A percentile compares a stretch with the other conserved stretches of the same genome.
These are phyloP conservation scores for Suillia variegata DNA, from an alignment of 2,888 invertebrate genomes.

Conservation along the genomic window DNA sequence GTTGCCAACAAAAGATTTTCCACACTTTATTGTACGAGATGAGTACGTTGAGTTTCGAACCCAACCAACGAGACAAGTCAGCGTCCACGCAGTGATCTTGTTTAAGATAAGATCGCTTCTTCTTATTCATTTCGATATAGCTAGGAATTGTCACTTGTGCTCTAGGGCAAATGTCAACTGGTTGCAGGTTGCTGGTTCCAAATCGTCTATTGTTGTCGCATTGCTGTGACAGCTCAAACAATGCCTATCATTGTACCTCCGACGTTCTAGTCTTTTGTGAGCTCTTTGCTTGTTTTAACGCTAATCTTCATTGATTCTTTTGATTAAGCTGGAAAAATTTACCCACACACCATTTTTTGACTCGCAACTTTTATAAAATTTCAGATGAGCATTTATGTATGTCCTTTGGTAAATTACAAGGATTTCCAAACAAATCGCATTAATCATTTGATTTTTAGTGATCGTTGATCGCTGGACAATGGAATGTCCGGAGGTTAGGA, in stretches of 20 bases:
- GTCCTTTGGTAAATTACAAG: slow-evolving; percentile 33
- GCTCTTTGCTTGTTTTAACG: slow-evolving; percentile 1
- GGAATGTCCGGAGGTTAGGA: neutral
- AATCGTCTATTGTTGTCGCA: slow-evolving; percentile 33
- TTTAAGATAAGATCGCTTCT: slow-evolving; percentile 19
- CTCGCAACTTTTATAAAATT: too few relatives aligned
- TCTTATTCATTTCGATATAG: neutral
- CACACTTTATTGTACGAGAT: neutral
- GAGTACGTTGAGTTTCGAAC: too few relatives aligned
- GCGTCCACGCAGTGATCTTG: slow-evolving; percentile 16
- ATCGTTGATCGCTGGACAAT: slow-evolving; percentile 27
- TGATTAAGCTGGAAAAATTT: slow-evolving; percentile 24
- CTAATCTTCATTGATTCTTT: slow-evolving; percentile 26
- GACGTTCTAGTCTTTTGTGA: neutral
- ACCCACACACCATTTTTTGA: slow-evolving; percentile 6
- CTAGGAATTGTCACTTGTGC: neutral
- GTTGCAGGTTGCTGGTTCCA: slow-evolving; percentile 27
- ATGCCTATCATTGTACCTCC: slow-evolving; percentile 11
- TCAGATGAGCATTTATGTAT: too few relatives aligned
- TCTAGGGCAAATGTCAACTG: slow-evolving; percentile 25
- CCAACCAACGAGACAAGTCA: slow-evolving; percentile 13
- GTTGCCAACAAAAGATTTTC: slow-evolving; percentile 9
- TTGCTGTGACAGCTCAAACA: slow-evolving; percentile 43
- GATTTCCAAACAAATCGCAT: slow-evolving; percentile 35
- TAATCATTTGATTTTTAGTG: slow-evolving; percentile 29